Base-by-base conservation (phyloP, 2,888 invertebrate species). In the Caprella mutica region DNA sequence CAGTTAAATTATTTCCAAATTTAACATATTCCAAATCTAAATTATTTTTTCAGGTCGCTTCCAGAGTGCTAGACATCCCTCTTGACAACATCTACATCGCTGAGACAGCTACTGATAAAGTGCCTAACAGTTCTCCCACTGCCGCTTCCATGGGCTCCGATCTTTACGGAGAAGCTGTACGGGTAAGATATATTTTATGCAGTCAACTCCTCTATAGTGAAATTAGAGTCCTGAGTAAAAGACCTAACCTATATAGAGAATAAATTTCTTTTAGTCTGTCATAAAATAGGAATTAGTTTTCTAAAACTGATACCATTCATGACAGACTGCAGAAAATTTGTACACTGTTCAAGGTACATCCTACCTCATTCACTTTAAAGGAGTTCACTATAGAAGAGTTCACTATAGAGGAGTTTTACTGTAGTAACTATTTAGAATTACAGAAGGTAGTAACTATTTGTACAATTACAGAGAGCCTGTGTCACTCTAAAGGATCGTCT, bases 71-170 rank as follows among this genome's bases (percentile, higher is more conserved):
- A 14, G 82, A 79, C 51, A 80, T 88, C 30, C 80, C 85, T 3
- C 71, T 79, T 0, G 80, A 82, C 0, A 79, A 81, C 68, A 87
- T 91, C 68, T 84, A 88, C 70, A 83, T 89, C 14, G 80, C 80
- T 24, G 91, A 91, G 72, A 87, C 89, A 0, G 74, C 85, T 0
- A 90, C 91, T 0, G 91, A 93, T 70, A 91, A 89, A 76, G 87
- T 93, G 1, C 91, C 93, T 0, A 93, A 93, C 69, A 85, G 91
- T 0, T 85, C 87, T 6, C 80, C 92, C 0, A 91, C 92, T 0
- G 92, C 91, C 2, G 93, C 87, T 8, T 90, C 90, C 71, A 81
- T 82, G 24, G 84, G 87, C 0, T 89, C 91, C 0, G 93, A 93
- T 76, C 73, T 93, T 1, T 91, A 92, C 70, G 92, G 93, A 56